phyloP scores from a whole-genome alignment of 2,888 invertebrate species.

The Coleophora deauratella region DNA sequence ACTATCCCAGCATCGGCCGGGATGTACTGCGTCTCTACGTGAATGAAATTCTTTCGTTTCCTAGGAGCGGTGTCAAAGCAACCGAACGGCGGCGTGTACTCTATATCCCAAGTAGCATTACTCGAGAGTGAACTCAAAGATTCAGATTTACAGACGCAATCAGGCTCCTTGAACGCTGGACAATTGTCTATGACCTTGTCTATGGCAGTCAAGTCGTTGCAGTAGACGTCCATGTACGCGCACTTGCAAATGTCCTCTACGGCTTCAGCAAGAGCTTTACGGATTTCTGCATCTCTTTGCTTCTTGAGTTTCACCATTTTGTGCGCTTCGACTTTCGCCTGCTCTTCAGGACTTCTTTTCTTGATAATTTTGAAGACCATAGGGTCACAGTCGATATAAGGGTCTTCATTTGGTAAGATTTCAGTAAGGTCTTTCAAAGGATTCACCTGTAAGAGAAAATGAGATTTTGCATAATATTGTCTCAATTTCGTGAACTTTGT shows the following conservation, averaged over 20 bases:
- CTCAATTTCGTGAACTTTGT: background rate
- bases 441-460: conserved; percentile 59
- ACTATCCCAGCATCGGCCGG: conserved; percentile 66
- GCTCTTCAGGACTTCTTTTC: conserved; percentile 69
- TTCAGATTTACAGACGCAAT: conserved; percentile 52
- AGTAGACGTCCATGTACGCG: conserved; percentile 67
- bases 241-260: conserved; percentile 64
- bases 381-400: conserved; percentile 80
- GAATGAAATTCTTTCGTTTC: conserved; percentile 59
- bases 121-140: conserved; percentile 63
- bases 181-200: conserved; percentile 60
- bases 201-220: conserved; percentile 59
- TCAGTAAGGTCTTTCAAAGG: conserved; percentile 77
- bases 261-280: conserved; percentile 60
- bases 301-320: conserved; percentile 71
- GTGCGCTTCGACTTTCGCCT: conserved; percentile 69
- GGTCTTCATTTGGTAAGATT: conserved; percentile 75
- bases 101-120: conserved; percentile 80
- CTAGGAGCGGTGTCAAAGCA: conserved; percentile 76
- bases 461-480: background rate
- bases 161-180: conserved; percentile 61
- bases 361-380: conserved; percentile 79
- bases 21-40: conserved; percentile 77
- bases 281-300: conserved; percentile 66
- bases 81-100: conserved; percentile 81